Evolutionary conservation across 2,113 vertebrate species (phyloP), one percentile per base, ranked within the genome.

Genomic region (Chionis minor): DNA sequence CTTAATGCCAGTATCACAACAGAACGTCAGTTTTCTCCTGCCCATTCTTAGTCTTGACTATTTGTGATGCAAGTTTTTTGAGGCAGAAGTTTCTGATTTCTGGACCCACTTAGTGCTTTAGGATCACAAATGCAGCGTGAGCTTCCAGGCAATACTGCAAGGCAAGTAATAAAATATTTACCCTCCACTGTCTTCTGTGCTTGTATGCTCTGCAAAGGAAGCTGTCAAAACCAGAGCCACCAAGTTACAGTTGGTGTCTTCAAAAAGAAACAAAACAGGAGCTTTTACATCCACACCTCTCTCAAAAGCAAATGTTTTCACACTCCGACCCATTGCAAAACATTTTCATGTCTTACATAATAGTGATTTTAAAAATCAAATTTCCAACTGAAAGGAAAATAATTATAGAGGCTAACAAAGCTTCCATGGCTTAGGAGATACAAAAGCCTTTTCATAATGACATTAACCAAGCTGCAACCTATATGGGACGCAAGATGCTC

Each of bases 151-250:
- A 80, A 28, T 65, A 63, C 47, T 52, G 38, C 72, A 91, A 93
- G 26, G 35, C 70, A 72, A 89, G 40, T 42, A 71, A 74, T 75
- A 69, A 96, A 91, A 87, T 81, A 75, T 94, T 94, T 87, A 94
- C 82, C 45, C 28, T 75, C n/a, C 49, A 26, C n/a, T 27, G 4
- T 58, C 35, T 81, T 86, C 70, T 49, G 21, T 19, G 55, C 52
- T 33, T 78, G 10, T 26, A 8, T 44, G 67, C 26, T 81, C 86
- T 81, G 83, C 69, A 81, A 42, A 86, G 27, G 58, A 89, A 89
- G 66, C 12, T 7, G 4, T 42, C 49, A 72, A 59, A 94, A 85
- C n/a, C 7, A 26, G 4, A 81, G 32, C 30, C 70, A 85, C 49
- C 42, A 65, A 9, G 87, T 74, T 82, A 65, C 17, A 72, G 23